A percentile compares a stretch with the other conserved stretches of the same genome.
phyloP scores from a whole-genome alignment of 2,113 vertebrate genomes.

The Alectura lathami region DNA sequence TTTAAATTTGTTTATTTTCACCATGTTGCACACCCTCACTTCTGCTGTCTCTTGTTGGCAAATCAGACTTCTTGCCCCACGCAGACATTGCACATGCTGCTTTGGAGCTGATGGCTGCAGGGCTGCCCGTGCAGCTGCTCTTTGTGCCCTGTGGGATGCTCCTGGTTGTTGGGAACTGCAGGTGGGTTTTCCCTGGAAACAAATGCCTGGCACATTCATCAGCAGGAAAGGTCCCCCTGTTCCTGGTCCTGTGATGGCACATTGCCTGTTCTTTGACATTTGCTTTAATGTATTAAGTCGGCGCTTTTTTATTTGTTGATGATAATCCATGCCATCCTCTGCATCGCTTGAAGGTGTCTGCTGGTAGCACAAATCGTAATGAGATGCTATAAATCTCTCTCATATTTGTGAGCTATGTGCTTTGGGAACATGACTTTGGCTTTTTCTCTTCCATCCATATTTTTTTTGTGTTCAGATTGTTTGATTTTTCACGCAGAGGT shows the following conservation, averaged over 20 bases:
- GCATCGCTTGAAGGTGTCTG: background rate
- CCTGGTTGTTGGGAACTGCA: background rate
- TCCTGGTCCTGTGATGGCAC: fast-evolving
- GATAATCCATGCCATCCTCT: background rate
- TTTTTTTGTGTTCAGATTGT: background rate
- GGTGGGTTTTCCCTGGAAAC: background rate
- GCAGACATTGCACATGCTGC: background rate
- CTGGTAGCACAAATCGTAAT: background rate
- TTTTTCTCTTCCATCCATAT: background rate
- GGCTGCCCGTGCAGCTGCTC: background rate
- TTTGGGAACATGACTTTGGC: background rate
- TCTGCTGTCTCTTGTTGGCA: background rate
- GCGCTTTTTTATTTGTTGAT: background rate
- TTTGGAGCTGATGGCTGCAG: background rate
- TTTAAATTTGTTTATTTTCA: background rate
- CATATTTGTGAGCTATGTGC: background rate
- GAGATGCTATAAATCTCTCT: background rate
- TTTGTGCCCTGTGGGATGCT: background rate
- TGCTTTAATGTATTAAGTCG: background rate
- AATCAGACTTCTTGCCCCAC: background rate
- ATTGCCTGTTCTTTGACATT: background rate
- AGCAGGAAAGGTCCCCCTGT: background rate
- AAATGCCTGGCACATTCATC: fast-evolving
- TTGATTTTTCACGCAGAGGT: background rate
- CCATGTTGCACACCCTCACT: background rate